Percentiles rank a stretch among this genome's conserved stretches.
Conservation (phyloP, 2,888 invertebrate species). For the Agrotis segetum region DNA sequence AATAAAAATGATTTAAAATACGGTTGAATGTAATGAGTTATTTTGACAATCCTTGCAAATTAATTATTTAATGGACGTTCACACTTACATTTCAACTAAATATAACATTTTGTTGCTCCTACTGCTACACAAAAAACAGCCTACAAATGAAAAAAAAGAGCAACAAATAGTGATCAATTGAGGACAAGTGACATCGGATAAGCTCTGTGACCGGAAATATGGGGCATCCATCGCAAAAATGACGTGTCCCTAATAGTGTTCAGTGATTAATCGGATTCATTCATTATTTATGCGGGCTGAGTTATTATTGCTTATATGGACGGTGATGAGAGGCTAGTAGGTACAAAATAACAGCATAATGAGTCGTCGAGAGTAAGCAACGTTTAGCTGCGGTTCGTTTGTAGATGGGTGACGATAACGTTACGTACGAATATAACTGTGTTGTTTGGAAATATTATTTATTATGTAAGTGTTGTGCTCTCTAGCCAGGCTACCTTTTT, state of each 20-base stretch:
- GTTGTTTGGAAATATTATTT: no score
- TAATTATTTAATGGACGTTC: no score
- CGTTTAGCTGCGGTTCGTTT: background rate
- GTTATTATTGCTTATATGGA: conserved; percentile 4
- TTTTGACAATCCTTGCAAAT: background rate
- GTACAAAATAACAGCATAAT: background rate
- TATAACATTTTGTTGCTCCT: background rate
- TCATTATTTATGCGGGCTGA: conserved; percentile 24
- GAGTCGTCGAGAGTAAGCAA: background rate
- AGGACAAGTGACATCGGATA: conserved; percentile 38
- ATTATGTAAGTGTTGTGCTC: no score
- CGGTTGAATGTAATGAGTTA: background rate
- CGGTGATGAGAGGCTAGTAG: background rate
- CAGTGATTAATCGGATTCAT: conserved; percentile 44
- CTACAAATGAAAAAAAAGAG: background rate
- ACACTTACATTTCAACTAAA: no score
- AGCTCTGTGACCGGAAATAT: conserved; percentile 35
- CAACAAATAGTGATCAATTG: conserved; percentile 33
- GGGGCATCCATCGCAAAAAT: conserved; percentile 44
- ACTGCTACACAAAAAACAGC: background rate
- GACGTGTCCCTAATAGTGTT: conserved; percentile 32
- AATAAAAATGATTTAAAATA: background rate
- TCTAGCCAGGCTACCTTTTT: no score
- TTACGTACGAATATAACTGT: no score
- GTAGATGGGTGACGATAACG: background rate